Evolutionary conservation across 2,797 vertebrate species (phyloP).

Genomic region (Scyliorhinus canicula): DNA sequence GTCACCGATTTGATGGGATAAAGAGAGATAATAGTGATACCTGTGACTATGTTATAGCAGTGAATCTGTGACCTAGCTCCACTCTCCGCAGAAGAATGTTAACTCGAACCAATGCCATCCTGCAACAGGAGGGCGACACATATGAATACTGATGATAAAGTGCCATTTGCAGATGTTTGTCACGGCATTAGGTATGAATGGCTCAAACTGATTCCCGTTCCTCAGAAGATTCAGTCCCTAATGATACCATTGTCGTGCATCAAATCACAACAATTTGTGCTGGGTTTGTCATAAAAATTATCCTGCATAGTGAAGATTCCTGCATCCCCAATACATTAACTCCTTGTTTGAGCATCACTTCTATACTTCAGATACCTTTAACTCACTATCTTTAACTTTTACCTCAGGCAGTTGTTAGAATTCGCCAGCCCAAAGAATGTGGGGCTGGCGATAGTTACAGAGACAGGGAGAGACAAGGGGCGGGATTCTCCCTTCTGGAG

Average conservation of each 20-base stretch:
- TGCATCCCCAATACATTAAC: too few species aligned
- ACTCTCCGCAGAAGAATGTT: not conserved
- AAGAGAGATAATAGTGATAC: not conserved
- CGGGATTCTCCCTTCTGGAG: too few species aligned
- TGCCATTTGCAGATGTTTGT: not conserved
- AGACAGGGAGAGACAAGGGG: too few species aligned
- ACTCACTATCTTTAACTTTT: not conserved
- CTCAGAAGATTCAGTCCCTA: too few species aligned
- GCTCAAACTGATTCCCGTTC: too few species aligned
- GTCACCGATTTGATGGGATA: not conserved
- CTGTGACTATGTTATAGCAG: not conserved
- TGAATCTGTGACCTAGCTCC: not conserved
- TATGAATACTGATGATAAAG: not conserved
- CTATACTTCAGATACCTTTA: too few species aligned
- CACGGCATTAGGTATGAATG: not conserved
- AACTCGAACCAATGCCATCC: not conserved
- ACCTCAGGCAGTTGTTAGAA: not conserved
- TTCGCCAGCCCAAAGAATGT: not conserved
- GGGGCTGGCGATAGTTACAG: not conserved
- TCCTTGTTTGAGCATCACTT: too few species aligned
- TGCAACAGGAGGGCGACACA: too few species aligned
- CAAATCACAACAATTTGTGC: too few species aligned
- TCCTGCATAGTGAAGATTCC: too few species aligned
- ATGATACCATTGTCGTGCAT: too few species aligned
- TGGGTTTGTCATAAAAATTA: too few species aligned